Conservation (phyloP, 2,113 vertebrate species). For the Eudyptes chrysolophus region DNA sequence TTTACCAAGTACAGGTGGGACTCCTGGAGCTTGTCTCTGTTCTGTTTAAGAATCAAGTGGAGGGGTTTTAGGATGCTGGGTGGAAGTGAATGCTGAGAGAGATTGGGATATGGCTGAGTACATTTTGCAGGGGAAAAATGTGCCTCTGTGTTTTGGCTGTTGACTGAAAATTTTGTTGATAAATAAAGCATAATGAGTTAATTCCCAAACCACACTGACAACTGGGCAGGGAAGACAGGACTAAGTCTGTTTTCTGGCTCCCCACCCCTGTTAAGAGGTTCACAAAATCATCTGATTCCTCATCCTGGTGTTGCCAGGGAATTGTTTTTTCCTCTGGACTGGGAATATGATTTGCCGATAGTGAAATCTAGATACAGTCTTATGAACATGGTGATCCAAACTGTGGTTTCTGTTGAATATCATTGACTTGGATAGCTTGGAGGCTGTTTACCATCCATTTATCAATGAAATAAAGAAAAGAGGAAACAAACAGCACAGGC, state of each 20-base stretch:
- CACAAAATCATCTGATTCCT: background rate
- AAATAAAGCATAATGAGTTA: conserved; percentile 42
- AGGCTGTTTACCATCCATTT: background rate
- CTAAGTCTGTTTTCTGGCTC: background rate
- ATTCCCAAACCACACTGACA: conserved; percentile 18
- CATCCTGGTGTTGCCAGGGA: background rate
- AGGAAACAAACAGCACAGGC: background rate
- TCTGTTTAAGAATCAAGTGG: background rate
- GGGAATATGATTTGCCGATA: background rate
- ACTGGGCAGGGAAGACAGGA: conserved; percentile 4
- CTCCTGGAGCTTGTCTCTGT: background rate
- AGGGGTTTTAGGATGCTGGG: background rate
- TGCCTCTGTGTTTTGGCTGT: conserved; percentile 3
- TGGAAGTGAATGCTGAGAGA: background rate
- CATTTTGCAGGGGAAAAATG: conserved; percentile 17
- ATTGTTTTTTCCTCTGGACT: background rate
- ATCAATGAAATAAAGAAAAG: background rate
- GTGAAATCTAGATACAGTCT: background rate
- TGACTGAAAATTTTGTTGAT: conserved; percentile 34
- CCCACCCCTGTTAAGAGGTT: background rate
- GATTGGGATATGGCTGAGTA: background rate
- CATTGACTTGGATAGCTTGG: background rate
- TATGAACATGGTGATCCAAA: background rate
- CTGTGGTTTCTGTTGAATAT: background rate
- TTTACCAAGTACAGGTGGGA: background rate